Evolutionary conservation across 2,797 vertebrate genomes (phyloP).

Genomic region (Arremon aurantiirostris): DNA sequence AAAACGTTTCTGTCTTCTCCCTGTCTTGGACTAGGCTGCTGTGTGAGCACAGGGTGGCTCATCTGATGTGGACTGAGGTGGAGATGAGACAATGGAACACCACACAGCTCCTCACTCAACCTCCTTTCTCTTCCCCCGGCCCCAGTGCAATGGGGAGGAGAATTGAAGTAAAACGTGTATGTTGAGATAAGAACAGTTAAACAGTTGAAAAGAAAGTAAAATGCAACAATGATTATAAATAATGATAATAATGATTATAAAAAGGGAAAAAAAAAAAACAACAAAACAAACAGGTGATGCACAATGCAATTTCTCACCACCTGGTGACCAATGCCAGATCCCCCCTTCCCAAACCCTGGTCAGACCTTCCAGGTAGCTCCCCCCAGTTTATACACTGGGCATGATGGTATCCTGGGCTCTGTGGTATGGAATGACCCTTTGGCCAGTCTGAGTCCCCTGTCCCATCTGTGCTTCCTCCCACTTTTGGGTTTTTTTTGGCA

Average conservation of each 20-base stretch:
- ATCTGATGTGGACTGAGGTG: not conserved
- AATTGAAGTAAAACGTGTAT: fast-evolving
- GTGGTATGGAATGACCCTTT: not conserved
- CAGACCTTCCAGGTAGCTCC: not conserved
- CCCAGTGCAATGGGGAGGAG: fast-evolving
- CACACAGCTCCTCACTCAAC: fast-evolving
- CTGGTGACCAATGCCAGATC: fast-evolving
- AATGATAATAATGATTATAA: fast-evolving
- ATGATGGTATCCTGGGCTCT: not conserved
- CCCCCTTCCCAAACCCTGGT: not conserved
- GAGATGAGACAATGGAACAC: not conserved
- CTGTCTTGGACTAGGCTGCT: not conserved
- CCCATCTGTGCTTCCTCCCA: not conserved
- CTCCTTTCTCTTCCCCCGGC: not conserved
- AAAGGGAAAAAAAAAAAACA: not conserved
- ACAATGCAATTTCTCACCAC: not conserved
- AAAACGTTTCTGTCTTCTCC: not conserved
- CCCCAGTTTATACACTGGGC: not conserved
- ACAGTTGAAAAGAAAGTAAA: not conserved
- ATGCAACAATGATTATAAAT: not conserved
- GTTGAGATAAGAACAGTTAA: not conserved
- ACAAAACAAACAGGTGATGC: not conserved
- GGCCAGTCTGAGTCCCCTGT: not conserved
- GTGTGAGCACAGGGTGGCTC: not conserved
- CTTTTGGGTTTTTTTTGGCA: not conserved